A percentile compares a stretch with the other conserved stretches of the same genome.
Evolutionary conservation across 2,797 vertebrate species (phyloP).

Genomic region (Smutsia gigantea): DNA sequence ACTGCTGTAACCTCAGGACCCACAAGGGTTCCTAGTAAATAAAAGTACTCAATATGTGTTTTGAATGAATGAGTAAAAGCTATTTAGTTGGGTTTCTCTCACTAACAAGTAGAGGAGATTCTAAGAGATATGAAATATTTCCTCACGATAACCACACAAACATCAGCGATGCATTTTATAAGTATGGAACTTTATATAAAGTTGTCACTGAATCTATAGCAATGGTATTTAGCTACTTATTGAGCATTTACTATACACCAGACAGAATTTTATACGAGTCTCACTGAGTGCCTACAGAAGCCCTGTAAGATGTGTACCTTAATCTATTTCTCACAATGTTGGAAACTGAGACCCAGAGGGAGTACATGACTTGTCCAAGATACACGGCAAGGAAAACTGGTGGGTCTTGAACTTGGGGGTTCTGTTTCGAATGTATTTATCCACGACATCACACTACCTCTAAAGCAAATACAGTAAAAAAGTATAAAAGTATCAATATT

Average conservation of each 20-base stretch:
- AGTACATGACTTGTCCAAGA: slow-evolving; percentile 16
- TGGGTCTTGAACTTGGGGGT: not conserved
- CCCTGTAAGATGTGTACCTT: not conserved
- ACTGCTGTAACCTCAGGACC: not conserved
- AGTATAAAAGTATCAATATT: slow-evolving; percentile 15
- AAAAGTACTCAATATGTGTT: not conserved
- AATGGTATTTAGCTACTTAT: not conserved
- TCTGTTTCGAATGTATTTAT: slow-evolving; percentile 32
- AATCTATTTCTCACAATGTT: not conserved
- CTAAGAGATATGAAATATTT: slow-evolving; percentile 3
- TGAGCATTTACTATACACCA: not conserved
- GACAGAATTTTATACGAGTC: not conserved
- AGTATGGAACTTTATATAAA: slow-evolving; percentile 47
- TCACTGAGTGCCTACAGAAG: not conserved
- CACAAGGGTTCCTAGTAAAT: not conserved
- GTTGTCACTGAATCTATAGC: not conserved
- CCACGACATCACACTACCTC: not conserved
- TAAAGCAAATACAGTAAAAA: slow-evolving; percentile 33
- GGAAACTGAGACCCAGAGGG: slow-evolving; percentile 30
- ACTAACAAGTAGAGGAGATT: slow-evolving; percentile 42
- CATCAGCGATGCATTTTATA: slow-evolving; percentile 39
- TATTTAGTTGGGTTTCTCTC: slow-evolving; percentile 44
- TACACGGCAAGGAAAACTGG: slow-evolving; percentile 32
- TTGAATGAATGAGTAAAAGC: not conserved
- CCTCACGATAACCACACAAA: not conserved